phyloP scores from a whole-genome alignment of 2,888 invertebrate genomes.

The Rosalia funebris region DNA sequence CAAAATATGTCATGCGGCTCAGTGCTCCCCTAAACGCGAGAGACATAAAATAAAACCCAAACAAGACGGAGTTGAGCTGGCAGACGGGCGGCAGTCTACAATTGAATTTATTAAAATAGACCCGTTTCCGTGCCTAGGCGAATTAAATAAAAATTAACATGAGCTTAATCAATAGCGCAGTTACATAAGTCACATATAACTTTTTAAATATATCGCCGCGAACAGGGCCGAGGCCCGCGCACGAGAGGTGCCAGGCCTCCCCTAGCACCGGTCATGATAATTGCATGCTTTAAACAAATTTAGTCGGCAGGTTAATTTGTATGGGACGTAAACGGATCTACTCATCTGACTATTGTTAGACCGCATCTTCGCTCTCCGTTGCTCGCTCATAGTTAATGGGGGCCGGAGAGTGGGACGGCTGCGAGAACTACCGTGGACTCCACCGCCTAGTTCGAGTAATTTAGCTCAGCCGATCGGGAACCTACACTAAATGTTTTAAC shows the following conservation, averaged over 20 bases:
- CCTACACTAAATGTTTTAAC: conserved; percentile 40
- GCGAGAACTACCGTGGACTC: conserved; percentile 29
- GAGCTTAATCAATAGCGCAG: conserved; percentile 49
- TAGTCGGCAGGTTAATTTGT: conserved; percentile 64
- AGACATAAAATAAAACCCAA: conserved; percentile 14
- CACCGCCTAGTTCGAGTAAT: conserved; percentile 40
- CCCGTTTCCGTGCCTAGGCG: conserved; percentile 14
- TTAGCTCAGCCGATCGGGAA: conserved; percentile 44
- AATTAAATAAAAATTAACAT: conserved; percentile 47
- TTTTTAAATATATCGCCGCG: conserved; percentile 53
- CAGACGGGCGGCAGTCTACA: background rate
- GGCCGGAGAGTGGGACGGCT: conserved; percentile 3
- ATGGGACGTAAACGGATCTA: conserved; percentile 60
- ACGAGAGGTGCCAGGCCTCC: conserved; percentile 57
- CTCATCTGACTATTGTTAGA: conserved; percentile 53
- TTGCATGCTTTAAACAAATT: conserved; percentile 65
- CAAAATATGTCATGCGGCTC: too few species aligned
- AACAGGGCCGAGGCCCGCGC: conserved; percentile 4
- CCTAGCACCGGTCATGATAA: conserved; percentile 62
- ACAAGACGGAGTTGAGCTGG: conserved; percentile 6
- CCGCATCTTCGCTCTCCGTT: conserved; percentile 45
- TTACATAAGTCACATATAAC: conserved; percentile 59
- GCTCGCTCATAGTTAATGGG: conserved; percentile 21
- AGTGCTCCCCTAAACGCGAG: too few species aligned
- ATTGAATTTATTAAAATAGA: conserved; percentile 20